A percentile compares a stretch with the other conserved stretches of the same genome.
phyloP scores from a whole-genome alignment of 2,888 invertebrate genomes.

The Lydus trimaculatus region DNA sequence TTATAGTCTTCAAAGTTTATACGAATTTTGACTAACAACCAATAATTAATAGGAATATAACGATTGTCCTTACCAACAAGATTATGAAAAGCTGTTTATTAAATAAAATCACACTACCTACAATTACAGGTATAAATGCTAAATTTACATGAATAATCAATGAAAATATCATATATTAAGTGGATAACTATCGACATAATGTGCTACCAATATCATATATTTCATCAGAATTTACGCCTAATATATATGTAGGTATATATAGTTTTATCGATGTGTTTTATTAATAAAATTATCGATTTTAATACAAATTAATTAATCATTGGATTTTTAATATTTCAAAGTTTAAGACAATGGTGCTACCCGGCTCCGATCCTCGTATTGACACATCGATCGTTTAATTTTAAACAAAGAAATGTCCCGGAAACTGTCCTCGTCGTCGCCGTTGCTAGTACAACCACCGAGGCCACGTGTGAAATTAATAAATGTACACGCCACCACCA shows the following conservation, averaged over 20 bases:
- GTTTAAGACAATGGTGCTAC: constrained; percentile 51
- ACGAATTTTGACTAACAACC: neutral
- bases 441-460: constrained; percentile 38
- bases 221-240: too few species aligned
- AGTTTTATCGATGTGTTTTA: too few species aligned
- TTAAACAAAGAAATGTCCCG: constrained; percentile 50
- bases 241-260: too few species aligned
- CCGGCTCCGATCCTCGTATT: constrained; percentile 42
- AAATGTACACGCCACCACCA: constrained; percentile 55
- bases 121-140: constrained; percentile 55
- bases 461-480: constrained; percentile 59
- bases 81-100: constrained; percentile 50
- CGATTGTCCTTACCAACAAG: too few species aligned
- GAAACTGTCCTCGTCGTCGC: constrained; percentile 46
- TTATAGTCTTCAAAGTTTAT: too few species aligned
- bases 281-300: too few species aligned
- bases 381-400: constrained; percentile 35
- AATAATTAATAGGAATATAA: neutral
- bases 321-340: too few species aligned
- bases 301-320: too few species aligned
- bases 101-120: constrained; percentile 55
- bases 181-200: constrained; percentile 52
- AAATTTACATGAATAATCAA: constrained; percentile 59
- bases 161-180: constrained; percentile 56
- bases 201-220: too few species aligned